phyloP scores from a whole-genome alignment of 2,888 invertebrate genomes.

The Hartigia nigra region DNA sequence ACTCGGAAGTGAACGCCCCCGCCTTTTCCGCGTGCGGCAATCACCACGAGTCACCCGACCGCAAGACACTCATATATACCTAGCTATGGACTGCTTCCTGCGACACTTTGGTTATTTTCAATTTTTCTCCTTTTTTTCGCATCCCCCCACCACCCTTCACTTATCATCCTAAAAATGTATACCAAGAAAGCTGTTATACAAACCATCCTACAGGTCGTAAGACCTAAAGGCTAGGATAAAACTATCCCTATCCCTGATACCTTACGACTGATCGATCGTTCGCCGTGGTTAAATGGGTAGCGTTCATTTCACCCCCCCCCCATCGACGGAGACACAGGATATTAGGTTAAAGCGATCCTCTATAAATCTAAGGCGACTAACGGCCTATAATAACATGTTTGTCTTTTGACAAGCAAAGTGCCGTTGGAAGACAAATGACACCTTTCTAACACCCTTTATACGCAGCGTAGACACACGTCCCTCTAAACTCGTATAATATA shows the following conservation, averaged over 20 bases:
- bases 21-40: constrained; percentile 1
- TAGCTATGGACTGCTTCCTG: background rate
- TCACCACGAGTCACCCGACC: background rate
- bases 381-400: constrained; percentile 39
- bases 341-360: constrained; percentile 38
- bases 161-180: background rate
- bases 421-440: constrained; percentile 52
- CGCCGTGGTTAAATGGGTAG: constrained; percentile 31
- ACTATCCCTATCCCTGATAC: background rate
- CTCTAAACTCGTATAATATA: constrained; percentile 26
- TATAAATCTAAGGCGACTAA: constrained; percentile 41
- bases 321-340: constrained; percentile 38
- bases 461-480: constrained; percentile 22
- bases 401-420: constrained; percentile 52
- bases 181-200: too few species aligned
- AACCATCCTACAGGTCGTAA: background rate
- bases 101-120: background rate
- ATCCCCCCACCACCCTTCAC: background rate
- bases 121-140: background rate
- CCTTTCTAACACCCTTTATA: constrained; percentile 24
- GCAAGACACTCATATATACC: background rate
- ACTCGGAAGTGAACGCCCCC: constrained; percentile 5
- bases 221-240: background rate
- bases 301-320: constrained; percentile 63
- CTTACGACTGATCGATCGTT: background rate